These are phyloP conservation scores for Bombyx mandarina DNA, from an alignment of 1,140 invertebrate species.

Conservation along the genomic window DNA sequence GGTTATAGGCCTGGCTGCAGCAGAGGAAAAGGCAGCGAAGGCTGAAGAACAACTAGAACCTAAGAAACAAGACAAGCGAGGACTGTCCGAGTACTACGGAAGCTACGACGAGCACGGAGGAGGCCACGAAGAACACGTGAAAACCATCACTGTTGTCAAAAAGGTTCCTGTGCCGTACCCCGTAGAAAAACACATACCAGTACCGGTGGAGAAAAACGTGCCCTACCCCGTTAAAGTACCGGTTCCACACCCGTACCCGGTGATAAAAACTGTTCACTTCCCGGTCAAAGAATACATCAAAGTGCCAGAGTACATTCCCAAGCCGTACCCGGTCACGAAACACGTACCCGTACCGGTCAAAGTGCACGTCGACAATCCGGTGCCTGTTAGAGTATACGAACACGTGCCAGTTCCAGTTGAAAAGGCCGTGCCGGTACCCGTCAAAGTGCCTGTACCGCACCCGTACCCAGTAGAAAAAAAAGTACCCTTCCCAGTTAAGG, in stretches of 20 bases:
- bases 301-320: constrained; percentile 3
- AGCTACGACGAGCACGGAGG: constrained; percentile 34
- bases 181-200: constrained; percentile 72
- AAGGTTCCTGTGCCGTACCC: constrained; percentile 77
- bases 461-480: constrained; percentile 82
- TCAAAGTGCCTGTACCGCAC: constrained; percentile 77
- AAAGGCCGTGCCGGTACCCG: constrained; percentile 77
- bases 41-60: constrained; percentile 56
- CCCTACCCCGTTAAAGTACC: constrained; percentile 73
- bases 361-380: constrained; percentile 74
- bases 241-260: constrained; percentile 74
- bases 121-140: constrained; percentile 65
- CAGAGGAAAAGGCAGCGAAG: constrained; percentile 71
- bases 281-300: constrained; percentile 44
- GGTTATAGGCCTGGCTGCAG: constrained; percentile 65
- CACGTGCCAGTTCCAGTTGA: constrained; percentile 74
- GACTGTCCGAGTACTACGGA: constrained; percentile 72
- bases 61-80: constrained; percentile 78
- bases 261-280: constrained; percentile 75
- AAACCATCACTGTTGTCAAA: constrained; percentile 83
- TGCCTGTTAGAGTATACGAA: constrained; percentile 79
- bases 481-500: constrained; percentile 77
- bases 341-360: constrained; percentile 72
- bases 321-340: constrained; percentile 69
- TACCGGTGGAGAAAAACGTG: constrained; percentile 60